Evolutionary conservation across 2,888 invertebrate species (phyloP), one percentile per base, ranked within the genome.

Genomic region (Stenodera caucasica): DNA sequence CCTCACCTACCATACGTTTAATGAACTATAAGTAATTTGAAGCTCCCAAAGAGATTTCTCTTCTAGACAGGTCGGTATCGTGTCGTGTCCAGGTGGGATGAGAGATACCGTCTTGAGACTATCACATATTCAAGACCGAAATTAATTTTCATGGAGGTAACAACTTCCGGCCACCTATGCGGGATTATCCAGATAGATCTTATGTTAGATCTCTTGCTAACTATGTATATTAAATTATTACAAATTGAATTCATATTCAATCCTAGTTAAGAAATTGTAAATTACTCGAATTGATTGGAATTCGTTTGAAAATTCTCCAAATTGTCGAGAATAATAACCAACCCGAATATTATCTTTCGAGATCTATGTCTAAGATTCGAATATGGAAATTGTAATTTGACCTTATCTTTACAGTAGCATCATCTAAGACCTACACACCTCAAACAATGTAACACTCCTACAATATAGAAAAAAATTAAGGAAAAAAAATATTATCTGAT

Each of bases 341-440:
- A 49, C 53, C 21, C 18, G 21, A 1, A 26, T 26, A 26, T 55
- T 18, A 57, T 21, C 53, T 55, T 53, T 56, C 57, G 57, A 57
- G 57, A 63, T 63, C 59, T 60, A 57, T 51, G 57, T 18, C 45
- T 50, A 37, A 60, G 57, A 60, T 61, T 61, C 33, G 66, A 70
- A 70, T 71, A 71, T 71, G 70, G 69, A 67, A 71, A 70, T 71
- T 67, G 71, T 71, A 71, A 71, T 67, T 62, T 61, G 71, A 71
- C 63, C 61, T 70, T 71, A 71, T 71, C 71, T 67, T 56, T 37
- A 66, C 71, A 57, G 71, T 71, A 71, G 71, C 71, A 71, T 71
- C 71, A 45, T 29, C 37, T 32, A 18, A 58, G 52, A 45, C 63
- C 60, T 49, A 58, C 56, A 56, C 58, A 56, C 45, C 21, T 45